Percentiles rank a stretch among this genome's conserved stretches.
Conservation (phyloP, 2,888 invertebrate genomes). For the Drosophila flavopinicola region DNA sequence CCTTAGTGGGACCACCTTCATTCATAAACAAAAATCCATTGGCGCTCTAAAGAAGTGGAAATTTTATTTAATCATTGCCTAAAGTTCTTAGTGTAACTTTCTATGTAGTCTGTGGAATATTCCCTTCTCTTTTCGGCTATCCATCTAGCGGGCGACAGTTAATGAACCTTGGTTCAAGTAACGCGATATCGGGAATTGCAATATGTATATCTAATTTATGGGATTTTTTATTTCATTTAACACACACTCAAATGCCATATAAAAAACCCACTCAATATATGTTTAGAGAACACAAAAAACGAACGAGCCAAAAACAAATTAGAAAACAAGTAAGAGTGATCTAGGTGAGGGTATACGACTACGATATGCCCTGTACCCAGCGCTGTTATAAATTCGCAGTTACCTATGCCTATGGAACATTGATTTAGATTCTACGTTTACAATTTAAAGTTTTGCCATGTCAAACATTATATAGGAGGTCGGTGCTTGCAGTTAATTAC, state of each 20-base stretch:
- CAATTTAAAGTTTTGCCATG: no score
- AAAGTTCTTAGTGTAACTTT: slow-evolving; percentile 50
- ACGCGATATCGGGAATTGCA: slow-evolving; percentile 73
- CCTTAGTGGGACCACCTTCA: slow-evolving; percentile 49
- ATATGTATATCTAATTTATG: slow-evolving; percentile 77
- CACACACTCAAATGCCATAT: slow-evolving; percentile 67
- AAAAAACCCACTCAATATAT: slow-evolving; percentile 70
- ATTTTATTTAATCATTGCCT: slow-evolving; percentile 11
- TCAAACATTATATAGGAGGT: no score
- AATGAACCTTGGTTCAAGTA: slow-evolving; percentile 78
- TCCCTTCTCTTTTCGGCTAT: slow-evolving; percentile 63
- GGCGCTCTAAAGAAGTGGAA: slow-evolving; percentile 53
- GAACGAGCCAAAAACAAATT: slow-evolving; percentile 22
- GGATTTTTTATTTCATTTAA: slow-evolving; percentile 73
- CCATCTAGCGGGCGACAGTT: slow-evolving; percentile 44
- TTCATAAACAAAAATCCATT: slow-evolving; percentile 68
- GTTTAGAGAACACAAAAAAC: slow-evolving; percentile 50
- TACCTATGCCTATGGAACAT: no score
- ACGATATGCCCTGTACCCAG: background rate
- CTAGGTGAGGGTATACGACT: background rate
- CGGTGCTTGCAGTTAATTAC: no score
- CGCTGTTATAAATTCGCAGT: no score
- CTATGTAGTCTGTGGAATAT: slow-evolving; percentile 23
- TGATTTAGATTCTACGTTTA: no score
- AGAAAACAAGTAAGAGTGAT: slow-evolving; percentile 3